Percentiles rank a stretch among this genome's conserved stretches.
Evolutionary conservation across 2,113 vertebrate genomes (phyloP).

Genomic region (Pogonocichla stellata): DNA sequence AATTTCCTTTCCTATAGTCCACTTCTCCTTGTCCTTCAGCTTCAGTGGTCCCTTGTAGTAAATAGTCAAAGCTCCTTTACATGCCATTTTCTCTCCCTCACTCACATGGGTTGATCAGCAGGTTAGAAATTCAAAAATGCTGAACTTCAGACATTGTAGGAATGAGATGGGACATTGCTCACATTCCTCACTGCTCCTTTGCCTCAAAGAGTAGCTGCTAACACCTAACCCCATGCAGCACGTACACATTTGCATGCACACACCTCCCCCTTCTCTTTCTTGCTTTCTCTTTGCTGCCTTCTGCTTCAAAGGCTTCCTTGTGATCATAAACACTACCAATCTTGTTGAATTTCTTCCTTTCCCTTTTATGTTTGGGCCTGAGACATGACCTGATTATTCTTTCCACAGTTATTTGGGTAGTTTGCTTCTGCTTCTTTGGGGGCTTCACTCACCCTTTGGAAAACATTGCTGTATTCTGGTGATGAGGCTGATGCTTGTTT

Average conservation of each 20-base stretch:
- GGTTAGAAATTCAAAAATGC: background rate
- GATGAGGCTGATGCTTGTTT: background rate
- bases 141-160: background rate
- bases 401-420: background rate
- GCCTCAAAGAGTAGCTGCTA: background rate
- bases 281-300: background rate
- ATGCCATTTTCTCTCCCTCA: background rate
- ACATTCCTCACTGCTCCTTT: background rate
- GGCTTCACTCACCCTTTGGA: background rate
- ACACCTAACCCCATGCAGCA: background rate
- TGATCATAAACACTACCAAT: background rate
- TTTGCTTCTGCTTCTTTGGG: background rate
- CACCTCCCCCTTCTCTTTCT: background rate
- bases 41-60: background rate
- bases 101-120: background rate
- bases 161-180: background rate
- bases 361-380: background rate
- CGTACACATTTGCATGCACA: fast-evolving
- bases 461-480: background rate
- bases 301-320: background rate
- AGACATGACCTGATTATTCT: background rate
- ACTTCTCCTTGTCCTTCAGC: background rate
- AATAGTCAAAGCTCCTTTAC: background rate
- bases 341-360: background rate
- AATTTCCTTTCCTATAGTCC: background rate